A percentile compares a stretch with the other conserved stretches of the same genome.
Evolutionary conservation across 2,888 invertebrate genomes (phyloP).

Genomic region (Lasioglossum pauxillum): DNA sequence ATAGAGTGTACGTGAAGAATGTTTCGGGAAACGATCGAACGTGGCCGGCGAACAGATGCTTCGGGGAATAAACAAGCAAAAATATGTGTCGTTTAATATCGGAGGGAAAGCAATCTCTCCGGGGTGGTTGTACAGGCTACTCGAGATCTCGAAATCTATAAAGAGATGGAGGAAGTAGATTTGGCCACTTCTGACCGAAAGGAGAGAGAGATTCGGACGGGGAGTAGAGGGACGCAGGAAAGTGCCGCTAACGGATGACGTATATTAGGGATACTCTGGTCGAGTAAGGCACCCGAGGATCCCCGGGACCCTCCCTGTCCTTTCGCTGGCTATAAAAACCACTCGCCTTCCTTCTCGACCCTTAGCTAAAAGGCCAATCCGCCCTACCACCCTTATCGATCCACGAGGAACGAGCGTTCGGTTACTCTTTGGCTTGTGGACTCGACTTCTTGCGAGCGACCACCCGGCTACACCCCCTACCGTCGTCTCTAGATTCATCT

Average conservation of each 20-base stretch:
- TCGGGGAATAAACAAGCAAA: slow-evolving; percentile 13
- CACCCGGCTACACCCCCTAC: slow-evolving; percentile 37
- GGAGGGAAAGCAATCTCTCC: slow-evolving; percentile 43
- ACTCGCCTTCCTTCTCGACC: slow-evolving; percentile 83
- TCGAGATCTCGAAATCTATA: slow-evolving; percentile 64
- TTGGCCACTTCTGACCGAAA: slow-evolving; percentile 67
- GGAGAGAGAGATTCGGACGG: slow-evolving; percentile 54
- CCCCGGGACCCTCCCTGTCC: slow-evolving; percentile 81
- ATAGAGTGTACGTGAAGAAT: background rate
- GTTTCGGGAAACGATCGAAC: background rate
- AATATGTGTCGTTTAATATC: slow-evolving; percentile 50
- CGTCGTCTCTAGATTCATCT: slow-evolving; percentile 37
- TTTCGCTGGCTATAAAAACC: slow-evolving; percentile 84
- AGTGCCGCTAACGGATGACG: slow-evolving; percentile 83
- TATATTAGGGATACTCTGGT: slow-evolving; percentile 84
- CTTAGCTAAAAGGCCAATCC: slow-evolving; percentile 84
- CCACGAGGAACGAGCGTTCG: slow-evolving; percentile 71
- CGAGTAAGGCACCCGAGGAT: slow-evolving; percentile 82
- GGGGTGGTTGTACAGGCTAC: slow-evolving; percentile 53
- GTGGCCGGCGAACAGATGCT: background rate
- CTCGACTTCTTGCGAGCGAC: slow-evolving; percentile 56
- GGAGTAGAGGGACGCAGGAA: slow-evolving; percentile 54
- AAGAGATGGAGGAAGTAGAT: slow-evolving; percentile 59
- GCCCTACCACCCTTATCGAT: slow-evolving; percentile 81
- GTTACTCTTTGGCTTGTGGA: slow-evolving; percentile 69